Evolutionary conservation across 2,113 vertebrate genomes (phyloP).

Genomic region (Heloderma charlesbogerti): DNA sequence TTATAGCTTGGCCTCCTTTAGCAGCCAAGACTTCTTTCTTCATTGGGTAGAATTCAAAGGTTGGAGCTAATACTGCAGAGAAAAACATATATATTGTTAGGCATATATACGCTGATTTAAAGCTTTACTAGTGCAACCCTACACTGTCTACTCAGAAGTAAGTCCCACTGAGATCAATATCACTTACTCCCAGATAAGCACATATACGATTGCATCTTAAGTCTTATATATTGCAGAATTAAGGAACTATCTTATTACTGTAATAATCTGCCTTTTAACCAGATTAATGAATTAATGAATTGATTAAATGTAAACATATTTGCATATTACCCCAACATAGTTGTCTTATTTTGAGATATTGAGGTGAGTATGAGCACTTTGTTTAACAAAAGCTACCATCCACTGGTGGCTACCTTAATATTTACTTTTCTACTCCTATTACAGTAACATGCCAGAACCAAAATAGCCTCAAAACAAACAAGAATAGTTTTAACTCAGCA

Average conservation of each 20-base stretch:
- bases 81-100: conserved; percentile 47
- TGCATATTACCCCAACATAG: not conserved
- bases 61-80: conserved; percentile 86
- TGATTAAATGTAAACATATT: not conserved
- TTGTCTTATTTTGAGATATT: not conserved
- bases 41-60: conserved; percentile 92
- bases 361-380: not conserved
- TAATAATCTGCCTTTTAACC: not conserved
- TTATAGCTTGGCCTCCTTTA: conserved; percentile 89
- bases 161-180: not conserved
- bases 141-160: not conserved
- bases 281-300: not conserved
- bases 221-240: not conserved
- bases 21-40: conserved; percentile 88
- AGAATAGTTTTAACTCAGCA: not conserved
- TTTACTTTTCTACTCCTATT: not conserved
- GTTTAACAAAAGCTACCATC: not conserved
- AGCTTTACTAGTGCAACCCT: not conserved
- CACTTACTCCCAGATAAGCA: not conserved
- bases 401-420: not conserved
- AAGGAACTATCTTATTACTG: not conserved
- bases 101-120: not conserved
- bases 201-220: not conserved
- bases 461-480: not conserved
- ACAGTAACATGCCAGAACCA: not conserved